A percentile compares a stretch with the other conserved stretches of the same genome.
phyloP scores from a whole-genome alignment of 2,797 vertebrate genomes.

The Chiloscyllium punctatum region DNA sequence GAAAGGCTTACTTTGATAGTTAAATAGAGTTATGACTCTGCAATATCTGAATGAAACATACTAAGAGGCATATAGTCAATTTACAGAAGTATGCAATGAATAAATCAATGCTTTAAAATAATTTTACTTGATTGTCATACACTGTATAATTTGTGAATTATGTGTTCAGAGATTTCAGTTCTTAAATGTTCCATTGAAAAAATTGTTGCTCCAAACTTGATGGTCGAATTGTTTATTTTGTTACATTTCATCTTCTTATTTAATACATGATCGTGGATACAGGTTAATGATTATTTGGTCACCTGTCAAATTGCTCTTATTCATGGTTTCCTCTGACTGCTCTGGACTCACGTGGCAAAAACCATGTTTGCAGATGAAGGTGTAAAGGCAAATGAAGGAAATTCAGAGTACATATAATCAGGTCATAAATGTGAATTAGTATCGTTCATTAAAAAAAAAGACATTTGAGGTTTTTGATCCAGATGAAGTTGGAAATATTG shows the following conservation, averaged over 20 bases:
- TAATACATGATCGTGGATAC: neutral
- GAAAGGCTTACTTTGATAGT: neutral
- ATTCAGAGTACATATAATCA: neutral
- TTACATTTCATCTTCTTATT: neutral
- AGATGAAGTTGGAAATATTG: too few species aligned
- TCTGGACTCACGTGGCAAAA: neutral
- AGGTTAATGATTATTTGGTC: neutral
- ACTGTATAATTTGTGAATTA: neutral
- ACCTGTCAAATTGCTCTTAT: neutral
- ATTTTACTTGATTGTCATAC: neutral
- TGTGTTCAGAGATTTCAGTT: neutral
- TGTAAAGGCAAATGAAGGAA: neutral
- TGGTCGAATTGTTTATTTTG: neutral
- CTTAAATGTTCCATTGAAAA: neutral
- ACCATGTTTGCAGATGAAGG: neutral
- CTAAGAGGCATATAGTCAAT: neutral
- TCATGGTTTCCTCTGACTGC: neutral
- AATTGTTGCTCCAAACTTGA: neutral
- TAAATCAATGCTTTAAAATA: neutral
- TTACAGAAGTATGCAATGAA: neutral
- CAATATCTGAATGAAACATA: neutral
- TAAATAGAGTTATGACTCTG: neutral
- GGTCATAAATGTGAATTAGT: neutral
- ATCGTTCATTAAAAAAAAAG: neutral
- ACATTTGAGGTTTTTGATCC: neutral